Evolutionary conservation across 2,113 vertebrate species (phyloP).

Genomic region (Embiotoca jacksoni): DNA sequence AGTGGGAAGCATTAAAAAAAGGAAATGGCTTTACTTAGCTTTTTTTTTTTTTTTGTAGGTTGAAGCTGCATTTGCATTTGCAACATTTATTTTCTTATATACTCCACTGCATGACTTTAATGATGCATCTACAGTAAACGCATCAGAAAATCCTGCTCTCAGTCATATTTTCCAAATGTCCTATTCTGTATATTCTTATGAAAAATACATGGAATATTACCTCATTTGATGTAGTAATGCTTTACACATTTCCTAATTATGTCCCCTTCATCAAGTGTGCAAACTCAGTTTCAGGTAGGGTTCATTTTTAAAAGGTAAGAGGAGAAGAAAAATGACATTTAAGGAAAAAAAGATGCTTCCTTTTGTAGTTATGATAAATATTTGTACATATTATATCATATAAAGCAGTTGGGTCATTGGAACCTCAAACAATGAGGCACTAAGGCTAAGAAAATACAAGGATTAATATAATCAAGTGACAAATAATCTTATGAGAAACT

Average conservation of each 20-base stretch:
- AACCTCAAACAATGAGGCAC: background rate
- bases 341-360: background rate
- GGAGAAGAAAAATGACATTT: background rate
- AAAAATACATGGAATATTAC: too few species aligned
- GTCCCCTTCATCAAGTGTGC: too few species aligned
- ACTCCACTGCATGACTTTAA: background rate
- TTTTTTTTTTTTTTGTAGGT: background rate
- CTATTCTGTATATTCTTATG: too few species aligned
- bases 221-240: too few species aligned
- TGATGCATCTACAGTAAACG: background rate
- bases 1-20: background rate
- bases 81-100: background rate
- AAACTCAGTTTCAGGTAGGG: too few species aligned
- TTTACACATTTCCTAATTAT: too few species aligned
- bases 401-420: background rate
- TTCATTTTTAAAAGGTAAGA: too few species aligned
- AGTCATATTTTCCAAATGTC: too few species aligned
- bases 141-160: background rate
- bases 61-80: conserved; percentile 8
- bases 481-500: background rate
- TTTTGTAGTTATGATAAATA: background rate
- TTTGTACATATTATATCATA: background rate
- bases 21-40: conserved; percentile 6
- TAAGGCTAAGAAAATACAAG: background rate
- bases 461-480: background rate